phyloP scores from a whole-genome alignment of 92 coral and sea anemone genomes.

The Diadumene lineata region DNA sequence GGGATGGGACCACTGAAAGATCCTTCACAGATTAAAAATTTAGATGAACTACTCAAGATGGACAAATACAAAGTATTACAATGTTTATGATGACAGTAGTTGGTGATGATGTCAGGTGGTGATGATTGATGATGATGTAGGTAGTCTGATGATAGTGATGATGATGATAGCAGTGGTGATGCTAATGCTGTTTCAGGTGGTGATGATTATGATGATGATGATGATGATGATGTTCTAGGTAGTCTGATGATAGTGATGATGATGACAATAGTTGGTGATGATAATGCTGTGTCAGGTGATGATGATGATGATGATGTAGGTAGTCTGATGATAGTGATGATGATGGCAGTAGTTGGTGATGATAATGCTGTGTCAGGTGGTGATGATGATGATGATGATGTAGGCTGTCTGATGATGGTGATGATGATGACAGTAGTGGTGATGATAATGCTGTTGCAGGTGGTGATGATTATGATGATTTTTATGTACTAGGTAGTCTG shows the following conservation, averaged over 20 bases:
- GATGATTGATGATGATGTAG: neutral
- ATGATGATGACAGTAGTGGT: neutral
- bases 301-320: too few relatives aligned
- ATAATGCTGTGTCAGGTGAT: neutral
- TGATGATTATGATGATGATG: neutral
- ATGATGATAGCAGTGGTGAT: neutral
- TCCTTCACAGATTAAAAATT: constrained; percentile 38
- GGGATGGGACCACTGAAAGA: constrained; percentile 75
- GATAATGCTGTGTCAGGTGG: too few relatives aligned
- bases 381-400: neutral
- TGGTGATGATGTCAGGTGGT: too few relatives aligned
- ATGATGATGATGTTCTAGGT: neutral
- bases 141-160: constrained; percentile 1
- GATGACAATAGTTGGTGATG: neutral
- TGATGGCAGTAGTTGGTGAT: too few relatives aligned
- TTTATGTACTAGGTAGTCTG: neutral
- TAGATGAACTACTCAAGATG: constrained; percentile 53
- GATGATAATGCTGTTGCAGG: neutral
- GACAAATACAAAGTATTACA: constrained; percentile 62
- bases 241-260: neutral
- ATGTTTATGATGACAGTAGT: neutral
- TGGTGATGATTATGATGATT: neutral
- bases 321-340: neutral
- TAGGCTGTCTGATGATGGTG: constrained; percentile 33
- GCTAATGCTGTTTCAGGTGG: neutral